Percentiles rank a stretch among this genome's conserved stretches.
Evolutionary conservation across 2,113 vertebrate species (phyloP).

Genomic region (Recurvirostra avosetta): DNA sequence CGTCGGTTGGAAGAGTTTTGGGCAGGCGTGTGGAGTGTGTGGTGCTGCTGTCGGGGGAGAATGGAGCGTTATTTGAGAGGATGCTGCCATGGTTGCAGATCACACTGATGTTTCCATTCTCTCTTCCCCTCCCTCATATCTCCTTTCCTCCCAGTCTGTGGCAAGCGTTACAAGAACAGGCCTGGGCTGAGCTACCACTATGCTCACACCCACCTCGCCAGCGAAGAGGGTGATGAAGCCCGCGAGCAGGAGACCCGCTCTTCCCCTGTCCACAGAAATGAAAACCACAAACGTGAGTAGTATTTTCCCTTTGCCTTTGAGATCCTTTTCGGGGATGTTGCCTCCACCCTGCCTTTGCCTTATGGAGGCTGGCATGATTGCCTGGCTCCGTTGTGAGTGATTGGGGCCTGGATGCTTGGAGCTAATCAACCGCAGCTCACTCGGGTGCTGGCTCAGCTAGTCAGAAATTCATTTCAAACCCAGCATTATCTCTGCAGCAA

Average conservation of each 20-base stretch:
- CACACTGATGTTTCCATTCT: conserved; percentile 20
- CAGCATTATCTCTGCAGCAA: conserved; percentile 50
- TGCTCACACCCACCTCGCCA: conserved; percentile 90
- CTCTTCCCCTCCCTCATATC: conserved; percentile 5
- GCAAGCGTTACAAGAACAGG: conserved; percentile 96
- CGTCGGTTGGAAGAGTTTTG: fast-evolving
- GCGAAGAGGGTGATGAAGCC: conserved; percentile 85
- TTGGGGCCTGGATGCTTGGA: conserved; percentile 26
- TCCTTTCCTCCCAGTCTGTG: conserved; percentile 81
- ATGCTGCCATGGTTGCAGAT: not conserved
- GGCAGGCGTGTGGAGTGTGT: not conserved
- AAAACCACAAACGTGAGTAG: conserved; percentile 92
- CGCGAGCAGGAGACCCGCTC: conserved; percentile 82
- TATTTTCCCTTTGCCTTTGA: not conserved
- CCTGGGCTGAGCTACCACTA: conserved; percentile 97
- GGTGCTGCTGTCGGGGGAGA: not conserved
- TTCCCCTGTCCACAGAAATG: conserved; percentile 81
- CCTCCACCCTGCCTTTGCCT: not conserved
- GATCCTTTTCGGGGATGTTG: not conserved
- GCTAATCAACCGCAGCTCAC: conserved; percentile 43
- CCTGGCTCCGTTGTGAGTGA: conserved; percentile 7
- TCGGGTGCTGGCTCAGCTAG: conserved; percentile 35
- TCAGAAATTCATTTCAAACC: conserved; percentile 59
- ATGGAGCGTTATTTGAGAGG: not conserved
- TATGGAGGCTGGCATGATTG: not conserved